A percentile compares a stretch with the other conserved stretches of the same genome.
phyloP scores from a whole-genome alignment of 2,888 invertebrate species.

The Rhagonycha fulva region DNA sequence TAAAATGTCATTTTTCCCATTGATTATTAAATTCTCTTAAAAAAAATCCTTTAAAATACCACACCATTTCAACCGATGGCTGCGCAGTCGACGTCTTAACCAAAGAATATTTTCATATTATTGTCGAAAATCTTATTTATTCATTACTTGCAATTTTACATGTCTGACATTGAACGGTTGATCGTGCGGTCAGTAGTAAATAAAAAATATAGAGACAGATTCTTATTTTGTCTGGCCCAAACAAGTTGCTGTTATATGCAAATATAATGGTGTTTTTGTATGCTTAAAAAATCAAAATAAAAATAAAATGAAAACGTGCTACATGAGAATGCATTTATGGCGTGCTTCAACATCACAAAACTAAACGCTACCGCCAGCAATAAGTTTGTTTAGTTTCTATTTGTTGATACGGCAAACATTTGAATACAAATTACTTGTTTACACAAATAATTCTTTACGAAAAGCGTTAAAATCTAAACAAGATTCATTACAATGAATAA shows the following conservation, averaged over 20 bases:
- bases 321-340: conserved; percentile 28
- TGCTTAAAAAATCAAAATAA: conserved; percentile 23
- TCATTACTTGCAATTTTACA: conserved; percentile 21
- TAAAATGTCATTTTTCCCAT: too few species aligned
- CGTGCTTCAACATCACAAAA: conserved; percentile 6
- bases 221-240: conserved; percentile 50
- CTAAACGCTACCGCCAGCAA: neutral
- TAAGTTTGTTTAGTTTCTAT: neutral
- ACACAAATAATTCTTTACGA: neutral
- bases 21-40: too few species aligned
- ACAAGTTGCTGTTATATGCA: conserved; percentile 47
- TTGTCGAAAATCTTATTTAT: neutral
- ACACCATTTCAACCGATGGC: too few species aligned
- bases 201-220: conserved; percentile 43
- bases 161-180: conserved; percentile 26
- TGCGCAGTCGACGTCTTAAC: too few species aligned
- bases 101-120: neutral
- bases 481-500: neutral
- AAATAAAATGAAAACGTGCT: conserved; percentile 22
- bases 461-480: neutral
- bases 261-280: conserved; percentile 41
- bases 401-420: neutral
- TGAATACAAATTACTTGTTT: neutral
- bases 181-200: conserved; percentile 19
- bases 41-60: too few species aligned